A percentile compares a stretch with the other conserved stretches of the same genome.
Conservation (phyloP, 2,888 invertebrate genomes). For the Tribolium freemani region DNA sequence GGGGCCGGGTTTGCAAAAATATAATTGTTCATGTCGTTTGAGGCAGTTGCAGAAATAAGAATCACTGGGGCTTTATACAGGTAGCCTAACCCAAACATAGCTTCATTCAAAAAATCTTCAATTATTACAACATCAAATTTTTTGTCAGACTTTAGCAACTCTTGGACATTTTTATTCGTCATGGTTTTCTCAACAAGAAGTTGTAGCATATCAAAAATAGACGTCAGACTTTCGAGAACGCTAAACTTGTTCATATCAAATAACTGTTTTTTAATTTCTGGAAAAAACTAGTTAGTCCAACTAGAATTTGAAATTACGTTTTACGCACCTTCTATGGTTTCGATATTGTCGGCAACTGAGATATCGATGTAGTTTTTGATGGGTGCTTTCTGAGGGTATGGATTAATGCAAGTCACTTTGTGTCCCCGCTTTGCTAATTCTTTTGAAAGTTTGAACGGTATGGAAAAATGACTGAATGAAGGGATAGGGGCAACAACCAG, state of each 20-base stretch:
- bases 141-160: slow-evolving; percentile 54
- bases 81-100: slow-evolving; percentile 58
- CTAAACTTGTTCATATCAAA: background rate
- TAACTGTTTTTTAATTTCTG: background rate
- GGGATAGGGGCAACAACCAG: slow-evolving; percentile 57
- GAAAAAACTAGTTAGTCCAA: background rate
- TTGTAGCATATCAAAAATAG: background rate
- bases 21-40: slow-evolving; percentile 66
- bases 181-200: slow-evolving; percentile 40
- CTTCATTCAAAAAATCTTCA: slow-evolving; percentile 59
- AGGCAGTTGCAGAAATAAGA: slow-evolving; percentile 64
- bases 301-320: background rate
- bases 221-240: slow-evolving; percentile 1
- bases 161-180: slow-evolving; percentile 49
- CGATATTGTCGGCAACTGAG: slow-evolving; percentile 36
- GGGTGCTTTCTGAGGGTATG: slow-evolving; percentile 61
- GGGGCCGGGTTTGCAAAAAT: slow-evolving; percentile 68
- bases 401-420: slow-evolving; percentile 63
- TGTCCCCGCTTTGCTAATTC: slow-evolving; percentile 65
- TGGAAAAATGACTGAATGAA: slow-evolving; percentile 57
- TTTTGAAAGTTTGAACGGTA: slow-evolving; percentile 56
- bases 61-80: slow-evolving; percentile 60
- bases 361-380: slow-evolving; percentile 65
- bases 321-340: background rate
- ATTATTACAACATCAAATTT: slow-evolving; percentile 58